Base-by-base conservation (phyloP, 2,113 vertebrate genomes). In the Camarhynchus parvulus region DNA sequence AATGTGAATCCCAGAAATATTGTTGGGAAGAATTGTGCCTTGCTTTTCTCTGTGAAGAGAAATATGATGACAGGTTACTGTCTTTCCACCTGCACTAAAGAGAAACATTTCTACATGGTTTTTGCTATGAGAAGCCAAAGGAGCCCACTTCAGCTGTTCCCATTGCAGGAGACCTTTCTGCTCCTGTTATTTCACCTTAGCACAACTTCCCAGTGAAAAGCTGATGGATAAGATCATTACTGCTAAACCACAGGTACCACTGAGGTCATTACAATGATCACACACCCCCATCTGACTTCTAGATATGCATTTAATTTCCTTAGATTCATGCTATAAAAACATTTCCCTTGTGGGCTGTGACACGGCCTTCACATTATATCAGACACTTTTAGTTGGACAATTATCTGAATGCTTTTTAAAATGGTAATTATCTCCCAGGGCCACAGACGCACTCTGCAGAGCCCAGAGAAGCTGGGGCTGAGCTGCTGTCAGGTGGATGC, bases 51-150 rank as follows among this genome's bases (percentile, higher is more conserved):
- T 50, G 24, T 50, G 49, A 50, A 50, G 49, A 50, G 5, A 50
- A 50, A 9, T 27, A 24, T 50, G 49, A 24, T 1, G 7, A 27
- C 24, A 42, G 6, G 7, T n/a, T 83, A 1, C 9, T 58, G 0
- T 4, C 13, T 63, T 81, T 69, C 30, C 5, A 21, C 4, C 12
- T 33, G 11, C 63, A 47, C 4, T 39, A 24, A 42, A 58, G 16
- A 52, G 8, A 56, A 13, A 31, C 5, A 12, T 72, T 83, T 61
- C 42, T 63, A 15, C 10, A 5, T 27, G 33, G 3, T 9, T 75
- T 76, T 64, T 59, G 15, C 13, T 47, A 8, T 2, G 24, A 62
- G 76, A 93, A 67, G 3, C 0, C 24, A 42, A 52, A 85, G 13
- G 15, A 89, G 24, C 8, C 28, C 11, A 78, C 10, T 59, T 81